phyloP scores from a whole-genome alignment of 2,113 vertebrate genomes.

The Oreochromis aureus region DNA sequence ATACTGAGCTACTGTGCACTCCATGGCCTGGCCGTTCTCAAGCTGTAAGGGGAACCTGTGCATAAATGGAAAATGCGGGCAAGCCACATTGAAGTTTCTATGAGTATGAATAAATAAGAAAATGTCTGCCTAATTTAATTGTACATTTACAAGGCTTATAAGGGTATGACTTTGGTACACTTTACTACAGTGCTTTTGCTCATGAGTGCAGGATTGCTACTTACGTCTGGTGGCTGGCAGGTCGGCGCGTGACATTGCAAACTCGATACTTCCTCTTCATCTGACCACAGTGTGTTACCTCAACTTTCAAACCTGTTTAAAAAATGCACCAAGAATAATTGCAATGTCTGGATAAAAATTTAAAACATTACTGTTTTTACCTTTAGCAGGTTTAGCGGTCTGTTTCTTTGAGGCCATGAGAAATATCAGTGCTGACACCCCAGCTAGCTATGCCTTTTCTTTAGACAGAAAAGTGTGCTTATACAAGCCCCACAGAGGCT shows the following conservation, averaged over 20 bases:
- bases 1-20: slow-evolving; percentile 98
- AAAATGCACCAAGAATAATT: background rate
- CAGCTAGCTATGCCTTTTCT: background rate
- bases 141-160: background rate
- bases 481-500: background rate
- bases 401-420: background rate
- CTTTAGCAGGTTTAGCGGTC: background rate
- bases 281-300: slow-evolving; percentile 97
- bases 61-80: background rate
- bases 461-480: background rate
- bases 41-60: slow-evolving; percentile 94
- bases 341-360: background rate
- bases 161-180: background rate
- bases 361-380: background rate
- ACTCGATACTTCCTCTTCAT: slow-evolving; percentile 99
- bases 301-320: slow-evolving; percentile 89
- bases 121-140: background rate
- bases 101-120: background rate
- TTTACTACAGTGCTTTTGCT: background rate
- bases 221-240: slow-evolving; percentile 98
- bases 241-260: slow-evolving; percentile 94
- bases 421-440: background rate
- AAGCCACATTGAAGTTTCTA: background rate
- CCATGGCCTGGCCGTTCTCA: slow-evolving; percentile 98
- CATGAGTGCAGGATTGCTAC: background rate